Evolutionary conservation across 2,797 vertebrate species (phyloP).

Genomic region (Mycteria americana): DNA sequence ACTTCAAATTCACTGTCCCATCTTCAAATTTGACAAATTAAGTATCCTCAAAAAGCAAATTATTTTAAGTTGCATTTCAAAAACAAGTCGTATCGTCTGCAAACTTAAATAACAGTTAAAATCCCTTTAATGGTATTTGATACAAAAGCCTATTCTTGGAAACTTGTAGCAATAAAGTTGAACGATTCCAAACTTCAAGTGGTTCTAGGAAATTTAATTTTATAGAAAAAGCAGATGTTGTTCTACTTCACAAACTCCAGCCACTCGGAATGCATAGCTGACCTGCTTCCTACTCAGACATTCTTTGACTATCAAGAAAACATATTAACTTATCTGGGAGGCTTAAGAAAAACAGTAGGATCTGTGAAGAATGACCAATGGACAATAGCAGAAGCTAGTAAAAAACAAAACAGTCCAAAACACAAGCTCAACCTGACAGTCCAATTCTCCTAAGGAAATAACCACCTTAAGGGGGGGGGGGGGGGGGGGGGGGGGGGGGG

Average conservation of each 20-base stretch:
- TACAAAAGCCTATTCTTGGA: background rate
- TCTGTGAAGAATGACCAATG: background rate
- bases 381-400: background rate
- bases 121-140: background rate
- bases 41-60: background rate
- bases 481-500: no score
- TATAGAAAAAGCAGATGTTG: slow-evolving; percentile 10
- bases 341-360: background rate
- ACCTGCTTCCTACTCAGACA: background rate
- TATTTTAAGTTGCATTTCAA: background rate
- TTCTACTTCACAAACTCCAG: background rate
- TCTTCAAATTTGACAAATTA: background rate
- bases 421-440: background rate
- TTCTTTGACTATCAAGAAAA: background rate
- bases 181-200: background rate
- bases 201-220: slow-evolving; percentile 6
- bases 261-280: background rate
- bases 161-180: background rate
- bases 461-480: no score
- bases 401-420: background rate
- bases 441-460: background rate
- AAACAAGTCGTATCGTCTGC: background rate
- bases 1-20: background rate
- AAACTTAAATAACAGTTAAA: background rate
- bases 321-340: background rate